Percentiles rank a stretch among this genome's conserved stretches.
Evolutionary conservation across 2,888 invertebrate species (phyloP).

Genomic region (Tipula unca): DNA sequence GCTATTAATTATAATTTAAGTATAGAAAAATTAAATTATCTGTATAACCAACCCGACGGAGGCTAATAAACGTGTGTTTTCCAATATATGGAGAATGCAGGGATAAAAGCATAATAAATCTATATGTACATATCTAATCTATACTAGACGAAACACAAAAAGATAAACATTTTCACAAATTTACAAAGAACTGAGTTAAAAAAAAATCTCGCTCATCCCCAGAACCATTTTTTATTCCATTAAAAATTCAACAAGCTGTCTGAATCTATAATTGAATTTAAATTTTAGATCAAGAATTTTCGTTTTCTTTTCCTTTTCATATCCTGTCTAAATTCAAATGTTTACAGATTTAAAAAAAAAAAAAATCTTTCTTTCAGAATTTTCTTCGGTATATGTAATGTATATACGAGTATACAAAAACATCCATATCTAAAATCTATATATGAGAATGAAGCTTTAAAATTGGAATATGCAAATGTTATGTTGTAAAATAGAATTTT

Average conservation of each 20-base stretch:
- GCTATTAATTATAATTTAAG: not conserved
- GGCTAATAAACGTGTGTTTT: not conserved
- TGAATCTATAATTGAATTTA: slow-evolving; percentile 8
- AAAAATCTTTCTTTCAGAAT: not conserved
- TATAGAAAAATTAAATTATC: not conserved
- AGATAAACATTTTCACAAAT: not conserved
- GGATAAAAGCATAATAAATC: not conserved
- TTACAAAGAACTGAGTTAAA: not conserved
- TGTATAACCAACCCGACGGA: not conserved
- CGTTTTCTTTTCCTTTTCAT: not conserved
- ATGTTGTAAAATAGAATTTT: not conserved
- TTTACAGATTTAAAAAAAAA: not conserved
- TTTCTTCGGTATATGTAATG: not conserved
- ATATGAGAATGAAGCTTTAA: not conserved
- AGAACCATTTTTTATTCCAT: not conserved
- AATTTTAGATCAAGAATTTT: slow-evolving; percentile 8
- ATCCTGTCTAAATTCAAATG: not conserved
- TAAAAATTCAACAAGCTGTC: slow-evolving; percentile 14
- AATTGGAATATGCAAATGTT: not conserved
- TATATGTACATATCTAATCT: not conserved
- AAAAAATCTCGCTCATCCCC: not conserved
- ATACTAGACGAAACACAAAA: not conserved
- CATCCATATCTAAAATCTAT: not conserved
- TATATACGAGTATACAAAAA: not conserved
- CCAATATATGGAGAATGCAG: not conserved